Percentiles rank a stretch among this genome's conserved stretches.
Conservation (phyloP, 2,113 vertebrate genomes). For the Verasper variegatus region DNA sequence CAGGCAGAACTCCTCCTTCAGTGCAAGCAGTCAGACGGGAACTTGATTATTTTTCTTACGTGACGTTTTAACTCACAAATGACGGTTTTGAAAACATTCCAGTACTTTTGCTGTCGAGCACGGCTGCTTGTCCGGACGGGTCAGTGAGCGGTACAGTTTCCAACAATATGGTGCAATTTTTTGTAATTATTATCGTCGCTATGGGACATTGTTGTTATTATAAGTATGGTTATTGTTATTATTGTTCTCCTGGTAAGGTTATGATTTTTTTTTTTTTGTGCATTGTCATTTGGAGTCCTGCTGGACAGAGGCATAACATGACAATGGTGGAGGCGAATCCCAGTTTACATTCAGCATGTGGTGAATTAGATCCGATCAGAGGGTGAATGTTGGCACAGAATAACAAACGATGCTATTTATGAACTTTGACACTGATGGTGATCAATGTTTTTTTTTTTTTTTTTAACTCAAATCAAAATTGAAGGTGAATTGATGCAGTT, state of each 20-base stretch:
- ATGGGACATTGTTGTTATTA: slow-evolving; percentile 77
- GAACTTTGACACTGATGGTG: slow-evolving; percentile 72
- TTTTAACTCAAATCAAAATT: slow-evolving; percentile 60
- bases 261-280: slow-evolving; percentile 51
- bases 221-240: slow-evolving; percentile 84
- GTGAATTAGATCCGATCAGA: slow-evolving; percentile 58
- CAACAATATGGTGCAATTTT: slow-evolving; percentile 76
- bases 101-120: slow-evolving; percentile 28
- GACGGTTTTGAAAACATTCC: slow-evolving; percentile 32
- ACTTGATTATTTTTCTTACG: slow-evolving; percentile 6
- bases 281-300: slow-evolving; percentile 84
- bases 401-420: slow-evolving; percentile 73
- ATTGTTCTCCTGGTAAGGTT: slow-evolving; percentile 76
- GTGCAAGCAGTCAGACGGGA: slow-evolving; percentile 68
- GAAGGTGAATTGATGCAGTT: slow-evolving; percentile 56
- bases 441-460: slow-evolving; percentile 60
- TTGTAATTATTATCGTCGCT: slow-evolving; percentile 59
- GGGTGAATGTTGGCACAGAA: slow-evolving; percentile 45
- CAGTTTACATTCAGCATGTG: slow-evolving; percentile 58
- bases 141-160: slow-evolving; percentile 66
- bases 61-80: slow-evolving; percentile 43
- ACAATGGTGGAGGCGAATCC: slow-evolving; percentile 73
- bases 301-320: slow-evolving; percentile 85
- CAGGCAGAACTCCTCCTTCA: slow-evolving; percentile 13
- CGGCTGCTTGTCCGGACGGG: slow-evolving; percentile 53